phyloP scores from a whole-genome alignment of 2,113 vertebrate species.

The Tonatia bakeri region DNA sequence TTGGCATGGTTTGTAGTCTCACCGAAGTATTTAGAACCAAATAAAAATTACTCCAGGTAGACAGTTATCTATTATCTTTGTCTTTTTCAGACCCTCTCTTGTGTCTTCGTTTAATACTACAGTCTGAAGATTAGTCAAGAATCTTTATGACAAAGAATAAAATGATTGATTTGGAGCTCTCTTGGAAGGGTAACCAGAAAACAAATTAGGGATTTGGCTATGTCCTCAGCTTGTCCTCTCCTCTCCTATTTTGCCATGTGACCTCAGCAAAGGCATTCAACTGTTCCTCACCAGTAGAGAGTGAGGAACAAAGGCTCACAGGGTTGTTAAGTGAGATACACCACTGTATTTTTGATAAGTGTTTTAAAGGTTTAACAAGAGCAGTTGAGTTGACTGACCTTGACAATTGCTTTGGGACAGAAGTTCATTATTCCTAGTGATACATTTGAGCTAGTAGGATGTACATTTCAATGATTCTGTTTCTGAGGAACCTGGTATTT shows the following conservation, averaged over 20 bases:
- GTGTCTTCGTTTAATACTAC: not conserved
- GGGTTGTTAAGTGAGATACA: not conserved
- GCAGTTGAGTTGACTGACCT: constrained; percentile 33
- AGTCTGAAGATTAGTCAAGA: not conserved
- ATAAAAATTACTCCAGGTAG: constrained; percentile 25
- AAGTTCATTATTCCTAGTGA: constrained; percentile 14
- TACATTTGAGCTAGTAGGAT: not conserved
- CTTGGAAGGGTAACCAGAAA: not conserved
- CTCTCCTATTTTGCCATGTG: not conserved
- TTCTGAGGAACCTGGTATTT: not conserved
- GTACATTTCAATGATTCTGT: constrained; percentile 29
- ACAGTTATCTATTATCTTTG: not conserved
- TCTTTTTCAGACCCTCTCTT: not conserved
- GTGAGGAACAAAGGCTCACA: not conserved
- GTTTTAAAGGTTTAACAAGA: constrained; percentile 38
- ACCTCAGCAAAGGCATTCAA: not conserved
- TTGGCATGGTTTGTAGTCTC: constrained; percentile 11
- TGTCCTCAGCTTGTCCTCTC: not conserved
- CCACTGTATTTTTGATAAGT: constrained; percentile 31
- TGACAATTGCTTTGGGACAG: constrained; percentile 16
- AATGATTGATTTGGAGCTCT: not conserved
- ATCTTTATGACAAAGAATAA: not conserved
- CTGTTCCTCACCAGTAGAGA: not conserved
- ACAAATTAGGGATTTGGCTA: not conserved
- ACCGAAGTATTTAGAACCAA: constrained; percentile 35